Percentiles rank a stretch among this genome's conserved stretches.
These are phyloP conservation scores for Bubo scandiacus DNA, from an alignment of 2,113 vertebrate species.

Conservation along the genomic window DNA sequence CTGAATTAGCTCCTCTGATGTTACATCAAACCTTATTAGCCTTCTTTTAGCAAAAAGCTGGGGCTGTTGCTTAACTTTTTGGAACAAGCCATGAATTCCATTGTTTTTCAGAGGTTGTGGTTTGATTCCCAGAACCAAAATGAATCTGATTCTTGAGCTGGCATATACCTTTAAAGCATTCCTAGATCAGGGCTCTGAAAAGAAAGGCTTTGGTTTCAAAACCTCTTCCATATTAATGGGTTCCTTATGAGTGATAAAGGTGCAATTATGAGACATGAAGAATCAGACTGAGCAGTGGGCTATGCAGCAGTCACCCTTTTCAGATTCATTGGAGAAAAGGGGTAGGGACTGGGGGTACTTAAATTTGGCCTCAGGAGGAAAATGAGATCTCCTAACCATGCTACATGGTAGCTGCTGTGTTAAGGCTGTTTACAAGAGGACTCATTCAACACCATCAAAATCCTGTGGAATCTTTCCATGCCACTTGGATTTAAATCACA, in stretches of 20 bases:
- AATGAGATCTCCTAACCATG: not conserved
- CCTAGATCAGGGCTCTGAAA: constrained; percentile 68
- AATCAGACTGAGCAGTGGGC: not conserved
- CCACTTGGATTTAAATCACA: not conserved
- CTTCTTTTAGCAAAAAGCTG: constrained; percentile 57
- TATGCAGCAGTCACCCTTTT: not conserved
- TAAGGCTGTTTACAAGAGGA: not conserved
- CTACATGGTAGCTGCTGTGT: not conserved
- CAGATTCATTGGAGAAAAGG: not conserved
- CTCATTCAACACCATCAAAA: not conserved
- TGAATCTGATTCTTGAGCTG: constrained; percentile 72
- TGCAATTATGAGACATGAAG: constrained; percentile 12
- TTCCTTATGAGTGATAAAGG: constrained; percentile 65
- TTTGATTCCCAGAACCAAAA: constrained; percentile 72
- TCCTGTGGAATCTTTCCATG: not conserved
- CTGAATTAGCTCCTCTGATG: constrained; percentile 57
- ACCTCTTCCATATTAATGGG: constrained; percentile 58
- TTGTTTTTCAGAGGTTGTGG: constrained; percentile 64
- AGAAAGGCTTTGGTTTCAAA: constrained; percentile 62
- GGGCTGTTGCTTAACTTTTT: constrained; percentile 67
- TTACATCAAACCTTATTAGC: constrained; percentile 58
- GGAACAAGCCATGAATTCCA: constrained; percentile 66
- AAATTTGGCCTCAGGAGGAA: not conserved
- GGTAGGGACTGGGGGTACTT: not conserved
- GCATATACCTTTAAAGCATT: constrained; percentile 69